Evolutionary conservation across 2,888 invertebrate genomes (phyloP).

Genomic region (Gastrophysa polygoni): DNA sequence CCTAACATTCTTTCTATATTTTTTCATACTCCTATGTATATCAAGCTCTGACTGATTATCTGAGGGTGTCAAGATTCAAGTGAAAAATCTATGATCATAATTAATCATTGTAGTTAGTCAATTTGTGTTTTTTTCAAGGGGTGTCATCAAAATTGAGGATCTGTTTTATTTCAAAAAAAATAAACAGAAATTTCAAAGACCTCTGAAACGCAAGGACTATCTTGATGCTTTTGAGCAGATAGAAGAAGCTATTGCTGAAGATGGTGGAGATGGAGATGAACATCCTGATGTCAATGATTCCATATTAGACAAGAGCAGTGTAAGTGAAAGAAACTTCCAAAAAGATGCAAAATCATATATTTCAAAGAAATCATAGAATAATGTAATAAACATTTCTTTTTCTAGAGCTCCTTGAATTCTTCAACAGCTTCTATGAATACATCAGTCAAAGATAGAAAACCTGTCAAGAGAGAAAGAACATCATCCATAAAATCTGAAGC

Average conservation of each 20-base stretch:
- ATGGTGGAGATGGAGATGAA: constrained; percentile 49
- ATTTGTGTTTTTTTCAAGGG: constrained; percentile 58
- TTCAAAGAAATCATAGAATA: too few species aligned
- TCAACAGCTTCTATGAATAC: constrained; percentile 15
- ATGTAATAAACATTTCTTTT: not conserved
- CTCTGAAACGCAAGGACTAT: constrained; percentile 81
- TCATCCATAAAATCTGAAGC: constrained; percentile 22
- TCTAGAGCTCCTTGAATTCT: constrained; percentile 24
- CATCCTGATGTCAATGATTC: constrained; percentile 16
- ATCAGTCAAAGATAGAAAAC: constrained; percentile 22
- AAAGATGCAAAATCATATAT: too few species aligned
- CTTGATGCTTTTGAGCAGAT: constrained; percentile 89
- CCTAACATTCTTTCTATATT: too few species aligned
- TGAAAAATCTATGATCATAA: too few species aligned
- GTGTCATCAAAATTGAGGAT: constrained; percentile 81
- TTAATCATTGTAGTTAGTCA: constrained; percentile 6
- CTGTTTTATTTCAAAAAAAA: constrained; percentile 82
- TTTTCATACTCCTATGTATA: too few species aligned
- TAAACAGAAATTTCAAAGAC: constrained; percentile 77
- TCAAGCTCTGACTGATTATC: too few species aligned
- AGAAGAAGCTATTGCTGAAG: constrained; percentile 71
- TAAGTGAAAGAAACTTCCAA: too few species aligned
- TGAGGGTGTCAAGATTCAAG: too few species aligned
- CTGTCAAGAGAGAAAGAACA: constrained; percentile 26
- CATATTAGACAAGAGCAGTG: constrained; percentile 1